Evolutionary conservation across 2,888 invertebrate species (phyloP).

Genomic region (Tortricodes alternella): DNA sequence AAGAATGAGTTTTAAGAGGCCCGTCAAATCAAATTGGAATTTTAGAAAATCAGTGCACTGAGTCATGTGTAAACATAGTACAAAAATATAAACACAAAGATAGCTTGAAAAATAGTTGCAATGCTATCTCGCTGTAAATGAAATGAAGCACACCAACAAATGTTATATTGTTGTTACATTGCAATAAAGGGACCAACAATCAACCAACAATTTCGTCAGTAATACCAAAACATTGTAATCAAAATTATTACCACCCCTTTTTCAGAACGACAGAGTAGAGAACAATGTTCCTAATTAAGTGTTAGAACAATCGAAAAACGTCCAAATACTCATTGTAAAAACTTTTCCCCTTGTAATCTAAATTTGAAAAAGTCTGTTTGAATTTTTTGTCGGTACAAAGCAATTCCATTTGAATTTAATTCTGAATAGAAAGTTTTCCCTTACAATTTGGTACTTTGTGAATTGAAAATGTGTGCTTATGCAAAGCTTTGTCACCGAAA

Average conservation of each 20-base stretch:
- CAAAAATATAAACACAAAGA: too few species aligned
- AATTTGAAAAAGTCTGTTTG: conserved; percentile 18
- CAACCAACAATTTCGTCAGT: too few species aligned
- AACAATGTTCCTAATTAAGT: conserved; percentile 5
- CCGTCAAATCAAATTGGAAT: too few species aligned
- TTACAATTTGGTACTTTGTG: neutral
- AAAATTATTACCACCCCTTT: neutral
- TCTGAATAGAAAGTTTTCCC: conserved; percentile 4
- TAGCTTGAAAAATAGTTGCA: too few species aligned
- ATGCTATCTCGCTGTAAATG: too few species aligned
- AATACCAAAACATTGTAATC: neutral
- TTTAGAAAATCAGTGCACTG: too few species aligned
- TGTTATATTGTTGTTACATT: too few species aligned
- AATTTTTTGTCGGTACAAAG: conserved; percentile 4
- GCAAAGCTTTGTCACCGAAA: too few species aligned
- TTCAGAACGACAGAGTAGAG: neutral
- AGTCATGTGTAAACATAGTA: too few species aligned
- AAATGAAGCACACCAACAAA: too few species aligned
- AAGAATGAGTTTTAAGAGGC: too few species aligned
- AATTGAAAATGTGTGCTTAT: neutral
- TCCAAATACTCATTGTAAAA: conserved; percentile 1
- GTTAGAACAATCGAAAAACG: conserved; percentile 3
- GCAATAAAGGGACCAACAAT: too few species aligned
- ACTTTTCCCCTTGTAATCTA: conserved; percentile 22
- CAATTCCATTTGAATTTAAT: conserved; percentile 27